Evolutionary conservation across 2,113 vertebrate genomes (phyloP), one percentile per base, ranked within the genome.

Genomic region (Melanostigma gelatinosum): DNA sequence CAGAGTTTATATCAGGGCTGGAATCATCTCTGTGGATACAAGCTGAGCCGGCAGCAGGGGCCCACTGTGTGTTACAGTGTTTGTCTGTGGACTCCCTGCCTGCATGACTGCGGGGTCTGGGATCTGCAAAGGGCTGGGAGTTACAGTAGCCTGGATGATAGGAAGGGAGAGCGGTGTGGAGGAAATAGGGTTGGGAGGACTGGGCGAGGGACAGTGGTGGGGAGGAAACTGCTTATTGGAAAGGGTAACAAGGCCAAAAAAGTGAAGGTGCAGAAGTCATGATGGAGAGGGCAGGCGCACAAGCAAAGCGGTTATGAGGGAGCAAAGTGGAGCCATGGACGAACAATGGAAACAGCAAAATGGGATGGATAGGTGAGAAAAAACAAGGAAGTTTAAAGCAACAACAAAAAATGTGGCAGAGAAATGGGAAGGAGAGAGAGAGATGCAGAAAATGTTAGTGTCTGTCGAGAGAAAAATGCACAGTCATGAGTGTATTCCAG

Each of bases 381-480:
- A 84, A 86, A 82, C 42, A 63, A 80, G 82, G 80, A 83, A 82
- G 62, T 76, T 36, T 36, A 77, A 84, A 65, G 65, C 38, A 84
- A 85, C 57, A 84, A 83, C n/a, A 85, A 76, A 72, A 79, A 79
- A 83, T 64, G 77, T 32, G 50, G 79, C 75, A 86, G 91, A 91
- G 87, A 87, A 91, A 92, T 93, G 88, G 93, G 90, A 89, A 91
- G 87, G 91, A 93, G 91, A 93, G 90, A 92, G 90, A 94, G 90
- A 94, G 85, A 94, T 93, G 92, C 67, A 94, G 87, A 95, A 88
- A 92, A 94, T 94, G 93, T 95, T 95, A 95, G 94, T 92, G 91
- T 94, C 91, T 88, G 80, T 88, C 24, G 84, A 91, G 88, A 92
- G 84, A 88, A 90, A 92, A 94, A 93, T 87, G 88, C 80, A 94